Evolutionary conservation across 2,888 invertebrate genomes (phyloP).

Genomic region (Polyommatus iphigenia): DNA sequence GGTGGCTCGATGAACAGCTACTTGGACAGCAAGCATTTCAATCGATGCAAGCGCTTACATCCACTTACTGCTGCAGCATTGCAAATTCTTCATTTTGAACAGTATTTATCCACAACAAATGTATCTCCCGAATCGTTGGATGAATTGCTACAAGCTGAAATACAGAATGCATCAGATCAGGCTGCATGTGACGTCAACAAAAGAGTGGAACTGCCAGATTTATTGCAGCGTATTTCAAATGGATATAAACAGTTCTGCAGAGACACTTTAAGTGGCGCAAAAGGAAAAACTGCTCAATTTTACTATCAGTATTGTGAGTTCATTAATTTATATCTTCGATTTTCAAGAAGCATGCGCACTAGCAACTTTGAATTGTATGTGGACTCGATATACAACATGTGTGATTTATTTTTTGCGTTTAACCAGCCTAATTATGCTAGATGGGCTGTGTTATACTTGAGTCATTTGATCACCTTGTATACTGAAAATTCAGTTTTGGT

Average conservation of each 20-base stretch:
- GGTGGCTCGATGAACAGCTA: not conserved
- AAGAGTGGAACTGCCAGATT: conserved; percentile 43
- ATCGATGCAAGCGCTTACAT: conserved; percentile 52
- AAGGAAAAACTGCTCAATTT: conserved; percentile 43
- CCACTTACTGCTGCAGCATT: conserved; percentile 46
- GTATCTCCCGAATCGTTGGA: conserved; percentile 11
- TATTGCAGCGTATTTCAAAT: conserved; percentile 39
- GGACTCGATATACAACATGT: conserved; percentile 43
- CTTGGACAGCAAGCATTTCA: conserved; percentile 48
- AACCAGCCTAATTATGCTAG: conserved; percentile 39
- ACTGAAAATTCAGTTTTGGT: conserved; percentile 41
- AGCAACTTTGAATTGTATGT: conserved; percentile 46
- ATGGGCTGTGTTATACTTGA: conserved; percentile 39
- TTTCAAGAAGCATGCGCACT: conserved; percentile 44
- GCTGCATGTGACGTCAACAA: conserved; percentile 37
- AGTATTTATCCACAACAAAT: conserved; percentile 42
- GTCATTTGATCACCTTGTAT: conserved; percentile 43
- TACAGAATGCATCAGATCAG: conserved; percentile 38
- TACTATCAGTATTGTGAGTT: conserved; percentile 39
- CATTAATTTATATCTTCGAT: conserved; percentile 37
- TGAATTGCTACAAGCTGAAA: conserved; percentile 40
- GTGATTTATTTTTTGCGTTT: conserved; percentile 43
- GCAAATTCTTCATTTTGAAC: conserved; percentile 49
- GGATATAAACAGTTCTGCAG: conserved; percentile 43
- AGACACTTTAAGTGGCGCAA: conserved; percentile 40